A percentile compares a stretch with the other conserved stretches of the same genome.
Conservation (phyloP, 2,797 vertebrate species). For the Lagocephalus sceleratus region DNA sequence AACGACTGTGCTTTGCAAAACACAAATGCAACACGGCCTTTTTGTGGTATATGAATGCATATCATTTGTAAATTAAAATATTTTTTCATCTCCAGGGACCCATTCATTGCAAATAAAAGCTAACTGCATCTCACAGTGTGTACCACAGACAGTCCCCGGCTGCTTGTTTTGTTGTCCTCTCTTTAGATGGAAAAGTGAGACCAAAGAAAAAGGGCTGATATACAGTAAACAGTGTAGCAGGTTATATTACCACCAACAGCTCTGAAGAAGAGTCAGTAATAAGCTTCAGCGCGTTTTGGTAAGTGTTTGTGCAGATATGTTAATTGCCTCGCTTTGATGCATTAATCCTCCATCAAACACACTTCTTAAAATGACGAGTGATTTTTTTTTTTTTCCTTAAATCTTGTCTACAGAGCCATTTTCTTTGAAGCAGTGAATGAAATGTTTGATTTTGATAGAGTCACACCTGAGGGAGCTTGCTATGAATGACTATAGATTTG, state of each 20-base stretch:
- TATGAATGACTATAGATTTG: too few species aligned
- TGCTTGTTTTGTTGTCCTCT: background rate
- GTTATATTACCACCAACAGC: background rate
- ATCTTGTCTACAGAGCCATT: too few species aligned
- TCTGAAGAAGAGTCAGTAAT: background rate
- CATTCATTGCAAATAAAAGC: constrained; percentile 1
- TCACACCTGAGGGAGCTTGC: too few species aligned
- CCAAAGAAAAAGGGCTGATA: background rate
- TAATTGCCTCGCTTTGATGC: background rate
- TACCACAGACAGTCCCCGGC: background rate
- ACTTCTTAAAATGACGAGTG: background rate
- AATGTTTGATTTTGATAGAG: background rate
- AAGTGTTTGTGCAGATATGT: background rate
- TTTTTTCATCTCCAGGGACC: background rate
- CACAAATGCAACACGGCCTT: background rate
- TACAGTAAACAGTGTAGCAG: background rate
- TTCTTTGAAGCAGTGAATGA: background rate
- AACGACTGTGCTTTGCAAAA: background rate
- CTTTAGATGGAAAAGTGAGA: background rate
- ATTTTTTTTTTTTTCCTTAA: background rate
- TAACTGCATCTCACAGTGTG: background rate
- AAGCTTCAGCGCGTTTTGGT: too few species aligned
- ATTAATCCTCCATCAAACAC: background rate
- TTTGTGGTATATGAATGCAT: constrained; percentile 1
- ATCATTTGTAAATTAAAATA: background rate